Percentiles rank a stretch among this genome's conserved stretches.
phyloP scores from a whole-genome alignment of 1,140 invertebrate species.

The Neodiprion lecontei region DNA sequence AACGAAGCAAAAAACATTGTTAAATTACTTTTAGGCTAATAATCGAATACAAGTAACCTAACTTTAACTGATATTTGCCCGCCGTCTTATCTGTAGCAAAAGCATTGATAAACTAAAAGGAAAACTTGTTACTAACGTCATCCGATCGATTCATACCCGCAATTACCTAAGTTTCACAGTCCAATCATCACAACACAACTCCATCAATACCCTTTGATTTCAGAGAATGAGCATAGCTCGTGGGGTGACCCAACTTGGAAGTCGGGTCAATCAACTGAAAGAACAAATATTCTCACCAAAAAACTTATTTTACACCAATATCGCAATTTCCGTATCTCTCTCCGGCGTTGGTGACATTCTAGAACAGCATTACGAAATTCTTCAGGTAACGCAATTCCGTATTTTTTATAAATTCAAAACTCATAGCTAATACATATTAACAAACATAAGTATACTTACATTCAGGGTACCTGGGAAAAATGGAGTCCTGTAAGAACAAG shows the following conservation, averaged over 20 bases:
- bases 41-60: too few relatives aligned
- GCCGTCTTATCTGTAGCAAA: too few relatives aligned
- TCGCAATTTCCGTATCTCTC: slow-evolving; percentile 79
- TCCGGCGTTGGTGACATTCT: slow-evolving; percentile 82
- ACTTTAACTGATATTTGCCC: too few relatives aligned
- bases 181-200: too few relatives aligned
- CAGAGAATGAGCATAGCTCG: slow-evolving; percentile 39
- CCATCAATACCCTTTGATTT: slow-evolving; percentile 16
- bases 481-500: slow-evolving; percentile 74
- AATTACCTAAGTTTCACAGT: too few relatives aligned
- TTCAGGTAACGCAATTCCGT: slow-evolving; percentile 56
- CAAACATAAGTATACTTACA: neutral
- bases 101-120: too few relatives aligned
- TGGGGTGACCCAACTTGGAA: slow-evolving; percentile 28
- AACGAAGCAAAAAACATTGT: too few relatives aligned
- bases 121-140: too few relatives aligned
- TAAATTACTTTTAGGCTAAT: too few relatives aligned
- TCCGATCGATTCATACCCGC: too few relatives aligned
- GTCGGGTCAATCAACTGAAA: slow-evolving; percentile 35
- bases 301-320: slow-evolving; percentile 85
- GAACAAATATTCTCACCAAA: slow-evolving; percentile 69
- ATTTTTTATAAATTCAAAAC: slow-evolving; percentile 13
- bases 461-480: slow-evolving; percentile 61
- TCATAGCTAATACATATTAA: too few relatives aligned
- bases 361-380: slow-evolving; percentile 86